Evolutionary conservation across 2,113 vertebrate species (phyloP).

Genomic region (Cyanoramphus novaezelandiae): DNA sequence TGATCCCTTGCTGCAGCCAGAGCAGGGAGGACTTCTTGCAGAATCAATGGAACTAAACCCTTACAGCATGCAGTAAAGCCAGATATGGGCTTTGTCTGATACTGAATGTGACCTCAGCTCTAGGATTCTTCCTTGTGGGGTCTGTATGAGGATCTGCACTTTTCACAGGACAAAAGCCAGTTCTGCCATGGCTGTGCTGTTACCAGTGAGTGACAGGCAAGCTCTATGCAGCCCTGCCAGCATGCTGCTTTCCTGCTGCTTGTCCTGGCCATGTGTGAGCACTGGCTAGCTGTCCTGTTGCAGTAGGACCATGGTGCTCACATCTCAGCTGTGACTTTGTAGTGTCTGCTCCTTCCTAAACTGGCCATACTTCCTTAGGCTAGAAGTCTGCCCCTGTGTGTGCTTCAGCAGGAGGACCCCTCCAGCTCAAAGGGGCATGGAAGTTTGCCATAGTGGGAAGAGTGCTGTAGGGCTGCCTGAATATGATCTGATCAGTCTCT

Average conservation of each 20-base stretch:
- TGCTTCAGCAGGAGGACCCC: not conserved
- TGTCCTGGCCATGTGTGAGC: not conserved
- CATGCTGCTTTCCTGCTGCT: not conserved
- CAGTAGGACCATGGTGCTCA: not conserved
- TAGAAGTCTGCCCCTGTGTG: not conserved
- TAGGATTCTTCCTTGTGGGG: not conserved
- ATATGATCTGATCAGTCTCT: not conserved
- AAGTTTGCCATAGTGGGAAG: too few species aligned
- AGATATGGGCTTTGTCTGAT: not conserved
- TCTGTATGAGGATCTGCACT: not conserved
- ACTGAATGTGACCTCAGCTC: not conserved
- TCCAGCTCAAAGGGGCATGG: not conserved
- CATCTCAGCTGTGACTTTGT: not conserved
- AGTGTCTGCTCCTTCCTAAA: not conserved
- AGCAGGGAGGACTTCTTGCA: not conserved
- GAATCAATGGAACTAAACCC: not conserved
- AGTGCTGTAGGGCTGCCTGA: not conserved
- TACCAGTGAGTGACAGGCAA: not conserved
- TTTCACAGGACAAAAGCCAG: not conserved
- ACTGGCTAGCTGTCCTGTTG: not conserved
- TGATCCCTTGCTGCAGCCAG: not conserved
- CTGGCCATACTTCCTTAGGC: not conserved
- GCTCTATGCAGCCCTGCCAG: not conserved
- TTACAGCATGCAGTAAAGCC: accelerated
- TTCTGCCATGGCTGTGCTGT: not conserved